Percentiles rank a stretch among this genome's conserved stretches.
Evolutionary conservation across 2,797 vertebrate genomes (phyloP).

Genomic region (Leptodactylus fallax): DNA sequence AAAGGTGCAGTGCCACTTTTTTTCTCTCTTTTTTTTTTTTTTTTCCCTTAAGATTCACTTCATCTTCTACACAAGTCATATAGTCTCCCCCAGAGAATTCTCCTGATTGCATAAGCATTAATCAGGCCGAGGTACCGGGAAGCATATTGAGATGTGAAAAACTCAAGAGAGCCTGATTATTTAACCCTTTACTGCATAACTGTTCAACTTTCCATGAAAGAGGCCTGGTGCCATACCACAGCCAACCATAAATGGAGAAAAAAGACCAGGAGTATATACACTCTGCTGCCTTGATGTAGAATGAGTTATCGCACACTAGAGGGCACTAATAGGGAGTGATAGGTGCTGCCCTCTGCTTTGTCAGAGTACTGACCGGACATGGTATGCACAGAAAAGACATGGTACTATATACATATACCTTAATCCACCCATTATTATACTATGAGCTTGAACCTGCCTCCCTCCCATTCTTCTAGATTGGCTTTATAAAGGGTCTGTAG

Average conservation of each 20-base stretch:
- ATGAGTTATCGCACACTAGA: neutral
- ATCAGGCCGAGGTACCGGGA: slow-evolving; percentile 34
- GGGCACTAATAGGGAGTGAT: neutral
- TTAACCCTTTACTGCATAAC: slow-evolving; percentile 13
- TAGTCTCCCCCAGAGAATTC: neutral
- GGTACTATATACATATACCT: no score
- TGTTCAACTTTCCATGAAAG: neutral
- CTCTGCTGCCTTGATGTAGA: neutral
- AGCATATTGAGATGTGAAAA: slow-evolving; percentile 3
- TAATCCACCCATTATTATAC: no score
- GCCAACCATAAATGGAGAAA: no score
- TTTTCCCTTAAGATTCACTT: neutral
- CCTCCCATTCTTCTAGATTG: no score
- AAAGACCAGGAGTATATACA: neutral
- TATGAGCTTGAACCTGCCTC: no score
- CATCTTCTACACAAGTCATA: slow-evolving; percentile 3
- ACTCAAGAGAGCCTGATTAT: slow-evolving; percentile 40
- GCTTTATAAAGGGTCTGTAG: no score
- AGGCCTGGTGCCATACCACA: no score
- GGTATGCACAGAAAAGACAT: no score
- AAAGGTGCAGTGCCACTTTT: neutral
- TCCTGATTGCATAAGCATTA: slow-evolving; percentile 26
- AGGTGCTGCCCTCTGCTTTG: neutral
- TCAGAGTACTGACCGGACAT: neutral
- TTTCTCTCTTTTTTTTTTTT: neutral